phyloP scores from a whole-genome alignment of 2,888 invertebrate species.

The Archips xylosteana region DNA sequence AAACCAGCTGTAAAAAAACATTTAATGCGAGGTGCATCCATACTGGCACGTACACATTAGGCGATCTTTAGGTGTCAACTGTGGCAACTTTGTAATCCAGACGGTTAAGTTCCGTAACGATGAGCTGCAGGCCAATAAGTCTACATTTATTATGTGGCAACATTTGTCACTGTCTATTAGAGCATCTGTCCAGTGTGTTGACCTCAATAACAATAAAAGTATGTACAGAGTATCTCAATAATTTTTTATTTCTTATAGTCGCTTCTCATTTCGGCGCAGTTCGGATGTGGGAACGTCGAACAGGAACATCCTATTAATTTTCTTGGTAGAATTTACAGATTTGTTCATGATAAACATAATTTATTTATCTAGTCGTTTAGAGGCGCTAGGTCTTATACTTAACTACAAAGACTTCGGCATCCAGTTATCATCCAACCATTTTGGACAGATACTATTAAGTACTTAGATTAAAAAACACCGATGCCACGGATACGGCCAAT shows the following conservation, averaged over 20 bases:
- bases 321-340: background rate
- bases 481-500: too few species aligned
- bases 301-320: background rate
- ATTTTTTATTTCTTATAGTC: background rate
- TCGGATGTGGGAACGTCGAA: background rate
- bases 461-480: too few species aligned
- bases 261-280: background rate
- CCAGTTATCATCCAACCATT: too few species aligned
- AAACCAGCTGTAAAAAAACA: conserved; percentile 33
- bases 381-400: too few species aligned
- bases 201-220: background rate
- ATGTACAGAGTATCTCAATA: background rate
- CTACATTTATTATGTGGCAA: background rate
- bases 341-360: too few species aligned
- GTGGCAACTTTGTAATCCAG: conserved; percentile 4
- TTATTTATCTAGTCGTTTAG: too few species aligned
- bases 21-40: conserved; percentile 20
- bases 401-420: too few species aligned
- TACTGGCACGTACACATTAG: conserved; percentile 4
- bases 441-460: too few species aligned
- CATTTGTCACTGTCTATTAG: background rate
- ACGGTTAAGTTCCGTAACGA: background rate
- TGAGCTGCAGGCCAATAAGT: background rate
- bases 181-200: background rate
- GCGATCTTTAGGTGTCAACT: conserved; percentile 5